These are phyloP conservation scores for Zaprionus inermis DNA, from an alignment of 1,140 invertebrate genomes.

Conservation along the genomic window DNA sequence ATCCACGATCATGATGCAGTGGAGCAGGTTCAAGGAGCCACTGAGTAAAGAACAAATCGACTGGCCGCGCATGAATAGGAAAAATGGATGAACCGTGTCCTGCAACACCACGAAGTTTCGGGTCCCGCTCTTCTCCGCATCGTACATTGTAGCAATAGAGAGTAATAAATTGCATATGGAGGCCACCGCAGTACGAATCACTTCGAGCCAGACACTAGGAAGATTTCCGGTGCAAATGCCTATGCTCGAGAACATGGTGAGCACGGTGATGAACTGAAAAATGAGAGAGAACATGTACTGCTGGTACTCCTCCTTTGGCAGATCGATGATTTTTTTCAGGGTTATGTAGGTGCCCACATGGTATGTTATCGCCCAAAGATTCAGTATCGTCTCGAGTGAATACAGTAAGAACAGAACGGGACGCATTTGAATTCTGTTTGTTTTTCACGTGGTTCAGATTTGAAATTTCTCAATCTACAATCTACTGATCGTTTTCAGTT, in stretches of 20 bases:
- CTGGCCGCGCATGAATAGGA: conserved; percentile 16
- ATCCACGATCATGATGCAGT: conserved; percentile 30
- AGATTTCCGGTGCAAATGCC: conserved; percentile 29
- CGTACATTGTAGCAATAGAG: conserved; percentile 28
- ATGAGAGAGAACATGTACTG: conserved; percentile 15
- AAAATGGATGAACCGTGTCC: conserved; percentile 15
- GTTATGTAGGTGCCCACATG: conserved; percentile 31
- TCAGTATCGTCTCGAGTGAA: conserved; percentile 26
- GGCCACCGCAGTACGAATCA: conserved; percentile 11
- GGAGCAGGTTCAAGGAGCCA: conserved; percentile 19
- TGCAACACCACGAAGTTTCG: background rate
- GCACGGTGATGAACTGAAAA: conserved; percentile 29
- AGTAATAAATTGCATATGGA: conserved; percentile 7
- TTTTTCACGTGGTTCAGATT: too few relatives aligned
- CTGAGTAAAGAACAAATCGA: conserved; percentile 34
- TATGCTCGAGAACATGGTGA: conserved; percentile 37
- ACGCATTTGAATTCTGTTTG: conserved; percentile 14
- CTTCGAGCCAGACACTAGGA: conserved; percentile 19
- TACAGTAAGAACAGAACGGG: conserved; percentile 25
- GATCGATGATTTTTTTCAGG: background rate
- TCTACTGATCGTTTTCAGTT: background rate
- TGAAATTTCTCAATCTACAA: background rate
- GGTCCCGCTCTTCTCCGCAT: conserved; percentile 19
- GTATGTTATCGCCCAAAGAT: conserved; percentile 19
- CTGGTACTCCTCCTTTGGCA: background rate